phyloP scores from a whole-genome alignment of 92 coral and sea anemone genomes.

The Porites lobata region DNA sequence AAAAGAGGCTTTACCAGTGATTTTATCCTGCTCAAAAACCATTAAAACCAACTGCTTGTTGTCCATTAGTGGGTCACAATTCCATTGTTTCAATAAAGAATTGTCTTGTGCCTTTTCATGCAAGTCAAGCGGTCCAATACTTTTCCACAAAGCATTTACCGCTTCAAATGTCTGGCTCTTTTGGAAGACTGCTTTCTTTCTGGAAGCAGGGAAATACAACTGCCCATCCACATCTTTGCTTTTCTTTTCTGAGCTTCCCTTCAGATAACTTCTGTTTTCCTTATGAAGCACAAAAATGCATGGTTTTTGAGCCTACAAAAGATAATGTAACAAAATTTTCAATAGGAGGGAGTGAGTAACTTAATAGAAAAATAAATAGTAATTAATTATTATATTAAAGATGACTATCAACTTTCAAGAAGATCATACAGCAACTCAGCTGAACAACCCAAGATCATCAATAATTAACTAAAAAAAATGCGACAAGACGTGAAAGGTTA shows the following conservation, averaged over 20 bases:
- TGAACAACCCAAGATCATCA: neutral
- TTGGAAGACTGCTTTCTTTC: neutral
- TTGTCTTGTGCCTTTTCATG: neutral
- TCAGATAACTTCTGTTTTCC: neutral
- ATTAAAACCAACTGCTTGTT: constrained; percentile 39
- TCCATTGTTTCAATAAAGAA: constrained; percentile 12
- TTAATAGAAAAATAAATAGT: neutral
- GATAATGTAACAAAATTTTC: neutral
- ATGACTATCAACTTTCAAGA: neutral
- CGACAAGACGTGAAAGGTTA: neutral
- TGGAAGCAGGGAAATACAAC: neutral
- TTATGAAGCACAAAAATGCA: neutral
- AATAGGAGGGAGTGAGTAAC: neutral
- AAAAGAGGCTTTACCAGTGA: constrained; percentile 11
- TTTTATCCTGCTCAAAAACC: constrained; percentile 26
- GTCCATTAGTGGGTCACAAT: constrained; percentile 32
- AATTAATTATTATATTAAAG: neutral
- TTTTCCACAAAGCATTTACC: neutral
- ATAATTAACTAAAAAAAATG: neutral
- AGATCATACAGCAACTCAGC: neutral
- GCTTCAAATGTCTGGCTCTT: constrained; percentile 5
- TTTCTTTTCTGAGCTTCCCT: neutral
- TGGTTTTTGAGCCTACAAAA: constrained; percentile 27
- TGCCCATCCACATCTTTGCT: neutral
- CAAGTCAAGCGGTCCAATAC: neutral